Evolutionary conservation across 2,888 invertebrate genomes (phyloP), one percentile per base, ranked within the genome.

Genomic region (Brachyptera risi): DNA sequence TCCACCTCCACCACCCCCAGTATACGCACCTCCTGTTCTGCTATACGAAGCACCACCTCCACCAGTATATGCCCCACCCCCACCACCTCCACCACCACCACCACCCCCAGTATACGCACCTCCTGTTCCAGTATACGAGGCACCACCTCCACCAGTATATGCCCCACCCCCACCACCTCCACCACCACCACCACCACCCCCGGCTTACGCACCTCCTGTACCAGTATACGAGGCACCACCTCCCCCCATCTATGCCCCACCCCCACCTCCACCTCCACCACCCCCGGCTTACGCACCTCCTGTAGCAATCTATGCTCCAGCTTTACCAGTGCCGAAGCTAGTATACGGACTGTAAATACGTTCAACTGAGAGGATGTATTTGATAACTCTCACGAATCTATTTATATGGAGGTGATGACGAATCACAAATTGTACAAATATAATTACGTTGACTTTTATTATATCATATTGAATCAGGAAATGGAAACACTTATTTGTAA

Each of bases 31-130:
- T 9, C 50, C 50, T 19, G 9, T 24, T 13, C 49, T 23, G 3
- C 17, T 51, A 13, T 3, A 31, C 27, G 50, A 51, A 27, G 50
- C 3, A 23, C 24, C 23, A 4, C 50, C 50, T 17, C 26, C 31
- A 27, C 26, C 15, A 3, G 50, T 51, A 2, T 51, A 51, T 11
- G 50, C 27, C 13, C 50, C 50, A 26, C 50, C 50, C 2, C 49
- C 49, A 2, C 49, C 49, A 49, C 49, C 49, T 17, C 50, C 50
- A 2, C 50, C 50, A 3, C 50, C 50, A 23, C 50, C 50, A 23
- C 21, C 21, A 11, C 13, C 21, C 9, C 19, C 13, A 9, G 3
- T 17, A 3, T 42, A 42, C 17, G 42, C 42, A 11, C 42, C 42
- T 15, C 42, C 42, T 21, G 21, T 21, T 3, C 49, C 26, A 5